Percentiles rank a stretch among this genome's conserved stretches.
phyloP scores from a whole-genome alignment of 2,113 vertebrate genomes.

The Anolis carolinensis region DNA sequence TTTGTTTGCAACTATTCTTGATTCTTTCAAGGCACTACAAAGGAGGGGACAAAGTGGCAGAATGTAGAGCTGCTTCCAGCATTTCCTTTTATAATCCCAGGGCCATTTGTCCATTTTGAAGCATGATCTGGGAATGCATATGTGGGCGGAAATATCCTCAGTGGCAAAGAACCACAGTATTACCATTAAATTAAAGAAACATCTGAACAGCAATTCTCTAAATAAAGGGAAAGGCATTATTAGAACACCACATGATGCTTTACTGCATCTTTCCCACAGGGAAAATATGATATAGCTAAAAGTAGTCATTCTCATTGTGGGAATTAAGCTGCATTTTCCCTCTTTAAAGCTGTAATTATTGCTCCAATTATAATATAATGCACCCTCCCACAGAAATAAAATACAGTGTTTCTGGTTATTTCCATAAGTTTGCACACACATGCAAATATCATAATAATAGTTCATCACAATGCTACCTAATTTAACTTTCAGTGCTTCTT shows the following conservation, averaged over 20 bases:
- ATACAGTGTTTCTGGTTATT: constrained; percentile 26
- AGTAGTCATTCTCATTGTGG: constrained; percentile 2
- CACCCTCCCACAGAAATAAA: constrained; percentile 37
- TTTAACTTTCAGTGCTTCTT: constrained; percentile 19
- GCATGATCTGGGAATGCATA: constrained; percentile 11
- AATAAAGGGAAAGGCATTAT: not conserved
- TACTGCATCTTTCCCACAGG: constrained; percentile 4
- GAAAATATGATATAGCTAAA: constrained; percentile 28
- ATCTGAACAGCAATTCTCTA: constrained; percentile 15
- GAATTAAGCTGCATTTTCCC: not conserved
- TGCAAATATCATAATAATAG: constrained; percentile 35
- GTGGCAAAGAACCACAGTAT: constrained; percentile 3
- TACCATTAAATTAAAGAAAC: constrained; percentile 25
- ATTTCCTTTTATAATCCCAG: constrained; percentile 5
- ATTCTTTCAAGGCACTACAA: not conserved
- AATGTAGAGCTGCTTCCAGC: not conserved
- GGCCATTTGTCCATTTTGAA: constrained; percentile 9
- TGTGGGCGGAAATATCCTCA: constrained; percentile 11
- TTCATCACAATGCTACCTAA: constrained; percentile 28
- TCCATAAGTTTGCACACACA: constrained; percentile 13
- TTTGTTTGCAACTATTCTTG: not conserved
- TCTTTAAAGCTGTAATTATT: not conserved
- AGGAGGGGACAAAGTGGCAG: not conserved
- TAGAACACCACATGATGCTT: not conserved
- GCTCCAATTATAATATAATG: not conserved